Percentiles rank a stretch among this genome's conserved stretches.
Conservation (phyloP, 1,140 invertebrate species). For the Drosophila parabipectinata region DNA sequence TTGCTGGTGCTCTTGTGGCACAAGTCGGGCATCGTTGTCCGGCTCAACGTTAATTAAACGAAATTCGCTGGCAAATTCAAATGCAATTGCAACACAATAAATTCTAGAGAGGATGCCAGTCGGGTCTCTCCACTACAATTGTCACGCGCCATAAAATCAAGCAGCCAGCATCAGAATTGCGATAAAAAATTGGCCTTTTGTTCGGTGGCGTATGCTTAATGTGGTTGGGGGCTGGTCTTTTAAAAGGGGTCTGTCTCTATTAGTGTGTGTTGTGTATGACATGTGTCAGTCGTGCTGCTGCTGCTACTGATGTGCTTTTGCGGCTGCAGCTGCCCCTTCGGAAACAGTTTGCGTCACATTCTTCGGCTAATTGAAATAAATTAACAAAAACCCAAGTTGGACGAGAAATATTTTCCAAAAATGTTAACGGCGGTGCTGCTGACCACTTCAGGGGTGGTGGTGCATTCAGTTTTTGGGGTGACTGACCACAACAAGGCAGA, state of each 20-base stretch:
- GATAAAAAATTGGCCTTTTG: conserved; percentile 32
- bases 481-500: conserved; percentile 70
- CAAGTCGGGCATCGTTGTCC: conserved; percentile 36
- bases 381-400: conserved; percentile 65
- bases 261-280: conserved; percentile 22
- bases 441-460: not conserved
- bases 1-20: conserved; percentile 13
- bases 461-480: conserved; percentile 1
- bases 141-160: conserved; percentile 76
- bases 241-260: not conserved
- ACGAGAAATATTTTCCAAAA: conserved; percentile 54
- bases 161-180: not conserved
- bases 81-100: conserved; percentile 79
- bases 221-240: conserved; percentile 1
- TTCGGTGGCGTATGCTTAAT: conserved; percentile 66
- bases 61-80: conserved; percentile 79
- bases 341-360: conserved; percentile 64
- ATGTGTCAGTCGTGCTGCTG: conserved; percentile 57
- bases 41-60: conserved; percentile 70
- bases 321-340: conserved; percentile 38
- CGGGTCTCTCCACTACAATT: conserved; percentile 51
- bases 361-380: conserved; percentile 78
- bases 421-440: conserved; percentile 7
- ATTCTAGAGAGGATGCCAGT: conserved; percentile 3
- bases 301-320: conserved; percentile 14